phyloP scores from a whole-genome alignment of 2,797 vertebrate genomes.

The Remorina albescens region DNA sequence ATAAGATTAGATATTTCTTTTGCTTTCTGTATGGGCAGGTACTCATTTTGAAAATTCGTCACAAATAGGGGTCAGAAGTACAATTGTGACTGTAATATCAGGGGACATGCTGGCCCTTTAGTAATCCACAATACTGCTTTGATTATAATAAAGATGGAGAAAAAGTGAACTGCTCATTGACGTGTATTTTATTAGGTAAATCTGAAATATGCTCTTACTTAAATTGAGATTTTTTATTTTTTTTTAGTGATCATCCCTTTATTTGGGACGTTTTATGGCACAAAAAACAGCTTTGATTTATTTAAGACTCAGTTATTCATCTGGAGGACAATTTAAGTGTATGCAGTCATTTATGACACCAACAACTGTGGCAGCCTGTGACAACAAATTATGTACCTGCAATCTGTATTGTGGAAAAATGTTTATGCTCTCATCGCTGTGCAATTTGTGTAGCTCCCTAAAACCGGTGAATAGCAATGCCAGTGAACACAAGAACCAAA shows the following conservation, averaged over 20 bases:
- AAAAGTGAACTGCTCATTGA: no score
- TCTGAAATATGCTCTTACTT: no score
- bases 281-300: conserved; percentile 2
- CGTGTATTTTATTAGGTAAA: no score
- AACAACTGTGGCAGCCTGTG: background rate
- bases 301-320: conserved; percentile 9
- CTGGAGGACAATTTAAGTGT: background rate
- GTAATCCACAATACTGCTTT: no score
- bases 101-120: no score
- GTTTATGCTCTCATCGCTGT: background rate
- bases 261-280: background rate
- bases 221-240: no score
- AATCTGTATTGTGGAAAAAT: background rate
- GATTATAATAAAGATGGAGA: no score
- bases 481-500: background rate
- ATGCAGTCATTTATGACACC: background rate
- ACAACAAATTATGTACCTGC: background rate
- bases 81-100: no score
- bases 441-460: background rate
- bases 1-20: no score
- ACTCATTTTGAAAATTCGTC: no score
- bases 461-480: background rate
- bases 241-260: background rate
- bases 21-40: no score
- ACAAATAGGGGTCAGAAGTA: no score